Percentiles rank a stretch among this genome's conserved stretches.
Conservation (phyloP, 2,797 vertebrate genomes). For the Semotilus atromaculatus region DNA sequence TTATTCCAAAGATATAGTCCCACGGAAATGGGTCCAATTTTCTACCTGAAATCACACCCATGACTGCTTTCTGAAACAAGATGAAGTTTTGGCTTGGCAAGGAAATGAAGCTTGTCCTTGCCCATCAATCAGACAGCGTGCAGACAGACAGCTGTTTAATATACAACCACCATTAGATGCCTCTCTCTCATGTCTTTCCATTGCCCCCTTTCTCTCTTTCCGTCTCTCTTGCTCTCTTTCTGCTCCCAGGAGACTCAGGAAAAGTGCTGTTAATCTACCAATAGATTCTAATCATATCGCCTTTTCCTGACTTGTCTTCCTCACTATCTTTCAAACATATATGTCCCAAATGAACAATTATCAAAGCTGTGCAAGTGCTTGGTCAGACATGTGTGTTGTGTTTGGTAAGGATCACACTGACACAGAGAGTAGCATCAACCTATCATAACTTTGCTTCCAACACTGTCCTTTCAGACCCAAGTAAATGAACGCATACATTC, state of each 20-base stretch:
- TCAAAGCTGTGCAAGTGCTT: neutral
- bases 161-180: slow-evolving; percentile 74
- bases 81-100: slow-evolving; percentile 77
- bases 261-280: slow-evolving; percentile 20
- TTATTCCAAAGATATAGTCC: slow-evolving; percentile 50
- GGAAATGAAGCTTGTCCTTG: slow-evolving; percentile 80
- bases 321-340: neutral
- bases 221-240: slow-evolving; percentile 3
- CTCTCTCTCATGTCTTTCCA: slow-evolving; percentile 32
- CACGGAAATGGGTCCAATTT: slow-evolving; percentile 75
- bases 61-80: slow-evolving; percentile 75
- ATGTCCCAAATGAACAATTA: neutral
- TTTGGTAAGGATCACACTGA: too few relatives aligned
- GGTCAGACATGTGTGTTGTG: neutral
- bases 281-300: neutral
- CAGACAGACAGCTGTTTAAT: slow-evolving; percentile 78
- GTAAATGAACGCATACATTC: too few relatives aligned
- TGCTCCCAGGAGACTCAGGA: slow-evolving; percentile 8
- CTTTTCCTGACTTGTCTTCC: neutral
- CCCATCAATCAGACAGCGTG: slow-evolving; percentile 75
- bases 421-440: too few relatives aligned
- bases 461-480: too few relatives aligned
- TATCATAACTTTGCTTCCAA: too few relatives aligned
- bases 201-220: slow-evolving; percentile 1
- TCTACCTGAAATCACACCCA: slow-evolving; percentile 67